Base-by-base conservation (phyloP, 1,140 invertebrate species). In the Drosophila bipectinata region DNA sequence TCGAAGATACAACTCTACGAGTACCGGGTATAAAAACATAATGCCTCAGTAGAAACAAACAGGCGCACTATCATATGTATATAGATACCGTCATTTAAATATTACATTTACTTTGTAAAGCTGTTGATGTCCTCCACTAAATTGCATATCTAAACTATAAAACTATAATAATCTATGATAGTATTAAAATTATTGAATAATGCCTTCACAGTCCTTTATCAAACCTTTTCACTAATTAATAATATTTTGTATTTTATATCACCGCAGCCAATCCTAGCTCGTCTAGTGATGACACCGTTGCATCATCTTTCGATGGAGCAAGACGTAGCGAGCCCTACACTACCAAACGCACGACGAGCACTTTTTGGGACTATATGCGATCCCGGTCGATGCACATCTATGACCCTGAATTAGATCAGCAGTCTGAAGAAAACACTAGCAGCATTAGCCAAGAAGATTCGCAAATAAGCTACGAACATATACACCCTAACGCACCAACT, bases 291-390 rank as follows among this genome's bases (percentile, higher is more conserved):
- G 88, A 91, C 56, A 88, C 90, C 52, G 71, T 82, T 51, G 90
- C 90, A 63, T 90, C 90, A 60, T 91, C 91, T 54, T 92, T 92
- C 68, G 83, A 77, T 61, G 91, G 81, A 57, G 90, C 88, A 48
- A 68, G 90, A 59, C 87, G 90, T 41, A 91, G 91, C 54, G 84
- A 90, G 55, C 88, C 88, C 14, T 92, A 92, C 18, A 91, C 90
- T 10, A 92, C 90, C 73, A 92, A 91, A 51, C 77, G 85, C 24
- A 91, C 90, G 12, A 71, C 84, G 5, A 87, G 90, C 26, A 90
- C 90, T 15, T 92, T 91, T 47, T 54, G 72, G 58, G 91, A 91
- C 52, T 92, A 92, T 21, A 90, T 91, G 74, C 77, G 82, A 6
- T 90, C 90, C 10, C 79, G 90, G 26, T 59, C 80, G 14, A 82